Evolutionary conservation across 2,797 vertebrate genomes (phyloP), one percentile per base, ranked within the genome.

Genomic region (Tolypeutes matacus): DNA sequence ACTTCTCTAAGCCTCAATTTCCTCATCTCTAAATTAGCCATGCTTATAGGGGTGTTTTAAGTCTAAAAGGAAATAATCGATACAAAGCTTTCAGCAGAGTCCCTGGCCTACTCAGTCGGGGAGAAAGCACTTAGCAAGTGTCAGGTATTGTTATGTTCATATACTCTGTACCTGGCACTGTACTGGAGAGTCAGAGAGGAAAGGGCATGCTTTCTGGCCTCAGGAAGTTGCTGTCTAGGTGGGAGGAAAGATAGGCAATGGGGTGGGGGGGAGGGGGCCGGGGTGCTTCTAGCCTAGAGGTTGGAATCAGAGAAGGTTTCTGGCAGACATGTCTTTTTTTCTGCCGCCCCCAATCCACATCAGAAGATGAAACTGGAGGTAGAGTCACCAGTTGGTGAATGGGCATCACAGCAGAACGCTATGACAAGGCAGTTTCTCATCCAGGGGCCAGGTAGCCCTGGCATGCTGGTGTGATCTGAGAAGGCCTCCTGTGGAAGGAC

Each of bases 1-100:
- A 89, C 67, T 92, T 89, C 70, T 91, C 88, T 73, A 65, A 76
- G 46, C 62, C 53, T 80, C 64, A 17, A 15, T 56, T 91, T 92
- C 77, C 75, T 60, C n/a, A 58, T 67, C 42, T 91, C 31, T 51
- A 73, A 82, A 94, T 56, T 0, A 82, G 89, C 92, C 34, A 81
- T n/a, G 39, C 75, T 69, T 34, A 42, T 17, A 84, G 72, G 7
- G 51, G 5, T 73, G 34, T 85, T 85, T 76, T 14, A 58, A 86
- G 13, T 39, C 88, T 72, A 60, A 81, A 72, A n/a, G 23, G 75
- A 88, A 87, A 67, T n/a, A 27, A 0, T 91, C 31, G 39, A 1
- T 31, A 7, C 12, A 77, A 64, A 56, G 31, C 27, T 58, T 36
- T 80, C 56, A 62, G 82, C 34, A 65, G 25, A 67, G 49, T 69